Conservation (phyloP, 2,888 invertebrate genomes). For the Helleia helle region DNA sequence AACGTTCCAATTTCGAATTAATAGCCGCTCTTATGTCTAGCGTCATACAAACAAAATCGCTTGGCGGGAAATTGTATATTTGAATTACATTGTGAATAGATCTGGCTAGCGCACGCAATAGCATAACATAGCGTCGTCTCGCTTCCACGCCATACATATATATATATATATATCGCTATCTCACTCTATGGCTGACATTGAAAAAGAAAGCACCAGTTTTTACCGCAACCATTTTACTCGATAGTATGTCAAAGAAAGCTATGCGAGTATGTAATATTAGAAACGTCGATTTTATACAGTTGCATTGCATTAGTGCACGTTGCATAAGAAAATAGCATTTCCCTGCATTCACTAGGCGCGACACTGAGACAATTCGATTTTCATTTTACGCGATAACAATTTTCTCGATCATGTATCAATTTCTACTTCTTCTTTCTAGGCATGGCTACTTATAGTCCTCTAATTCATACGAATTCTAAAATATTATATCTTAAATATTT, state of each 20-base stretch:
- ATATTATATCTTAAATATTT: too few species aligned
- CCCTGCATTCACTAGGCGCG: constrained; percentile 32
- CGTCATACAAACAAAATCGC: constrained; percentile 38
- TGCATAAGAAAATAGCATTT: constrained; percentile 71
- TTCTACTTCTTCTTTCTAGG: too few species aligned
- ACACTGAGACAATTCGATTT: constrained; percentile 23
- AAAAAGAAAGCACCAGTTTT: constrained; percentile 70
- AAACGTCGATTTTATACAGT: constrained; percentile 56
- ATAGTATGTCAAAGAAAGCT: constrained; percentile 71
- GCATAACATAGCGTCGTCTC: constrained; percentile 40
- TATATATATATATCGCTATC: constrained; percentile 30
- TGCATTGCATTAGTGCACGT: constrained; percentile 57
- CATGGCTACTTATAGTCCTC: too few species aligned
- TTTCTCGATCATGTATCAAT: background rate
- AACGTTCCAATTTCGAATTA: constrained; percentile 28
- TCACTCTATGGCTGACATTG: constrained; percentile 51
- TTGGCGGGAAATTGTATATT: constrained; percentile 45
- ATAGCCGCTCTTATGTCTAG: constrained; percentile 40
- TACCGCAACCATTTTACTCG: constrained; percentile 52
- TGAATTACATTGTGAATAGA: constrained; percentile 29
- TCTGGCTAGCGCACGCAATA: constrained; percentile 34
- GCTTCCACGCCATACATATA: constrained; percentile 30
- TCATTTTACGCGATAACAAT: constrained; percentile 14
- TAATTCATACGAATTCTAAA: too few species aligned
- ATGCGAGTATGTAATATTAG: constrained; percentile 68